Evolutionary conservation across 2,888 invertebrate genomes (phyloP), one percentile per base, ranked within the genome.

Genomic region (Drosophila melanosoma): DNA sequence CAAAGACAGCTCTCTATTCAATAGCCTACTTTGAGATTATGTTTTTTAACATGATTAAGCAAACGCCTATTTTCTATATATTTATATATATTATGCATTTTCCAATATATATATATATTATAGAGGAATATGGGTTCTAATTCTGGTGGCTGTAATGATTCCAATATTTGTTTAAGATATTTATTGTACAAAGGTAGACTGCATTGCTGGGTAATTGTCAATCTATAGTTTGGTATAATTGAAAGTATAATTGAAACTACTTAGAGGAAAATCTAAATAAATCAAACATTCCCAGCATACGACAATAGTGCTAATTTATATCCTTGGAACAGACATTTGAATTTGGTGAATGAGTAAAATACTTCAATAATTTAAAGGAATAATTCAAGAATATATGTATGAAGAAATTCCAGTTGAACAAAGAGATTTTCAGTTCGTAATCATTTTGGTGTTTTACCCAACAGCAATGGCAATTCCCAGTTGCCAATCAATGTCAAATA

Each of bases 401-500:
- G 26, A 20, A 17, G 11, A 17, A 32, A 32, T 57, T 61, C 29
- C 29, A 42, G 40, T 49, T 36, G 15, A 72, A 23, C 49, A 33
- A 15, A 49, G 5, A 23, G 8, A 58, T 70, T 63, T 62, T 40
- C 12, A 20, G 57, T 29, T 36, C 29, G 32, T 12, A 38, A 23
- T 38, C 15, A 29, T 42, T 35, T 53, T 17, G 29, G 29, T 26
- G 33, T 12, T 23, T 36, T 32, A 20, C 12, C 48, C 23, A 11
- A 17, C 20, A 58, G 29, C 32, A 48, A 36, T 52, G 33, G 56
- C 58, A 73, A 87, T 83, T 85, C 86, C 89, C 87, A 74, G 74
- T 65, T 74, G 90, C 83, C 81, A 83, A 75, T 82, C 87, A 86
- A 81, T 81, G 88, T 74, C 80, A 76, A 68, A 76, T 74, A 76